These are phyloP conservation scores for Apodemus speciosus DNA, from an alignment of 2,113 vertebrate genomes.

Conservation along the genomic window DNA sequence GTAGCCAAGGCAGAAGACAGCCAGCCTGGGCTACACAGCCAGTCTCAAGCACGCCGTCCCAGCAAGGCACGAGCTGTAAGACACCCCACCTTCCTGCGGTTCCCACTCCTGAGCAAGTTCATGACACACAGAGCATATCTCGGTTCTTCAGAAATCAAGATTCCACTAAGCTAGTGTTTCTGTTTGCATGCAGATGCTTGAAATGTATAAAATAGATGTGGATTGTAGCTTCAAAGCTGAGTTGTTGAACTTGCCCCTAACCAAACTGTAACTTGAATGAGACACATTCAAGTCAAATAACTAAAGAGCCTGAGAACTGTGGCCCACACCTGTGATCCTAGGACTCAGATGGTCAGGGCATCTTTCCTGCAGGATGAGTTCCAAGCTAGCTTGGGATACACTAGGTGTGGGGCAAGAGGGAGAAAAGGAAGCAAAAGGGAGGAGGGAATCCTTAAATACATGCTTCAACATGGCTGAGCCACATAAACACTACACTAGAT, in stretches of 20 bases:
- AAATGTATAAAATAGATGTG: constrained; percentile 61
- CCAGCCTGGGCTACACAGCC: not conserved
- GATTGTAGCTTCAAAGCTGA: constrained; percentile 67
- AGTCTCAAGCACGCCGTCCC: not conserved
- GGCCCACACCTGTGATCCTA: not conserved
- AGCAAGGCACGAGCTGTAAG: not conserved
- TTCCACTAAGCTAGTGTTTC: not conserved
- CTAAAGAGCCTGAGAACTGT: not conserved
- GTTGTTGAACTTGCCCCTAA: constrained; percentile 71
- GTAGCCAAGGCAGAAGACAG: not conserved
- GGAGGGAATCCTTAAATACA: not conserved
- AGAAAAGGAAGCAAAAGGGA: not conserved
- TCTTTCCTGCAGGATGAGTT: not conserved
- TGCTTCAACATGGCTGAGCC: not conserved
- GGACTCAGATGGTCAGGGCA: not conserved
- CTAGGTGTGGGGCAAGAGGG: not conserved
- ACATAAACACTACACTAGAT: not conserved
- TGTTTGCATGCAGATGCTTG: not conserved
- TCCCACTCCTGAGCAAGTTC: not conserved
- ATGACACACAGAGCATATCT: not conserved
- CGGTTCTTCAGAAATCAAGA: constrained; percentile 27
- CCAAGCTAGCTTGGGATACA: not conserved
- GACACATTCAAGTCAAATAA: constrained; percentile 80
- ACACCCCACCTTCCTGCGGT: not conserved
- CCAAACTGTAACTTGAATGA: constrained; percentile 73